Conservation (phyloP, 2,113 vertebrate genomes). For the Tylochromis polylepis region DNA sequence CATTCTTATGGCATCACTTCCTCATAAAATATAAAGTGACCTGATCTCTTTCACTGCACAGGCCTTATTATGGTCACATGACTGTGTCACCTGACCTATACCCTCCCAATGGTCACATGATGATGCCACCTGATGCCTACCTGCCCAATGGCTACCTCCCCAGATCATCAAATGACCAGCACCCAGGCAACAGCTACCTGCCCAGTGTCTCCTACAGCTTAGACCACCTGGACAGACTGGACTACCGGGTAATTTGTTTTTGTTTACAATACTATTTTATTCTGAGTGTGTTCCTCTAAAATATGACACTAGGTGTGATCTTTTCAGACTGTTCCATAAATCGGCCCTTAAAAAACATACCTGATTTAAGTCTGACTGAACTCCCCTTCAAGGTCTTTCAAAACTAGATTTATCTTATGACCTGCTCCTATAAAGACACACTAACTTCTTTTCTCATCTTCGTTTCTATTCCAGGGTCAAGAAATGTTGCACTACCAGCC, state of each 20-base stretch:
- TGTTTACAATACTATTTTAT: background rate
- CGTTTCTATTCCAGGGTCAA: slow-evolving; percentile 23
- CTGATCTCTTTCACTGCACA: background rate
- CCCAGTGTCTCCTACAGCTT: slow-evolving; percentile 67
- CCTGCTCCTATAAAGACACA: background rate
- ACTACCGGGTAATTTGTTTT: slow-evolving; percentile 43
- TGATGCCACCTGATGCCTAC: slow-evolving; percentile 54
- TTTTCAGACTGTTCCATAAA: background rate
- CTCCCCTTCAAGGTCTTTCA: background rate
- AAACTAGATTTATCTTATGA: background rate
- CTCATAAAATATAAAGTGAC: background rate
- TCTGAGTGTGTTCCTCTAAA: fast-evolving
- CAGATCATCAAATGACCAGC: slow-evolving; percentile 35
- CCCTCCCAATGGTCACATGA: slow-evolving; percentile 29
- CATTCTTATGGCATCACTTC: background rate
- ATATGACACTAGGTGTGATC: fast-evolving
- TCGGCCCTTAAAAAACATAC: fast-evolving
- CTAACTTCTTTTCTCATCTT: background rate
- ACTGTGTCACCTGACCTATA: slow-evolving; percentile 51
- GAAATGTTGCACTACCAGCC: slow-evolving; percentile 57
- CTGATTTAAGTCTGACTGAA: background rate
- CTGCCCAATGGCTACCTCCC: slow-evolving; percentile 37
- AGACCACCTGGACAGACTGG: slow-evolving; percentile 66
- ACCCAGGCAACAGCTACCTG: slow-evolving; percentile 39
- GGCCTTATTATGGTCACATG: slow-evolving; percentile 65